These are phyloP conservation scores for Nowickia ferox DNA, from an alignment of 2,888 invertebrate species.

Conservation along the genomic window DNA sequence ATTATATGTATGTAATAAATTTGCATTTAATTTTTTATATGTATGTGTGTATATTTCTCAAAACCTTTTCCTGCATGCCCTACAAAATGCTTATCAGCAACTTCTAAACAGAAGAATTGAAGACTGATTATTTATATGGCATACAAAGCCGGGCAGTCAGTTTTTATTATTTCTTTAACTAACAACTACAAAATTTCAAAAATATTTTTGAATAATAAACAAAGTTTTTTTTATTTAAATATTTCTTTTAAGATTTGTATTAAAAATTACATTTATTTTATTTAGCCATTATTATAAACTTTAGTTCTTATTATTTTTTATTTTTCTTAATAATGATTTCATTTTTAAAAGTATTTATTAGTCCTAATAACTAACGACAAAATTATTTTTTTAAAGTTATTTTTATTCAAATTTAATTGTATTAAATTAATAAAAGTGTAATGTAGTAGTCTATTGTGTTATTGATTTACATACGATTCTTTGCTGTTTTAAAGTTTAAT, in stretches of 20 bases:
- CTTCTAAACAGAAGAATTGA: not conserved
- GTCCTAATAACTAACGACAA: conserved; percentile 48
- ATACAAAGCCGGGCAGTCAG: not conserved
- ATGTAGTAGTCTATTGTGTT: conserved; percentile 36
- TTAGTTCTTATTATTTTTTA: conserved; percentile 36
- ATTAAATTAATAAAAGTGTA: conserved; percentile 42
- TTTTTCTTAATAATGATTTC: conserved; percentile 47
- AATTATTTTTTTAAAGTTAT: conserved; percentile 22
- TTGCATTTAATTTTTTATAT: not conserved
- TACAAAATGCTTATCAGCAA: not conserved
- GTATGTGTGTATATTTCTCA: not conserved
- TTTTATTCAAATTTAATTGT: conserved; percentile 39
- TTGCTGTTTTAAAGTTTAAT: conserved; percentile 14
- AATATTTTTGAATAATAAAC: conserved; percentile 59
- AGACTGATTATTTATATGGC: not conserved
- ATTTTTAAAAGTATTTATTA: conserved; percentile 49
- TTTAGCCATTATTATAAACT: conserved; percentile 44
- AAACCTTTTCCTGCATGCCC: not conserved
- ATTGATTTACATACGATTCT: conserved; percentile 52
- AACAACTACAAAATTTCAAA: conserved; percentile 54
- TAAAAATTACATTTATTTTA: conserved; percentile 53
- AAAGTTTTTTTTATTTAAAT: conserved; percentile 47
- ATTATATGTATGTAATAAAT: conserved; percentile 1
- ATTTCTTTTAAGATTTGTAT: conserved; percentile 23
- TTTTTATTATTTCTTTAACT: conserved; percentile 51